A percentile compares a stretch with the other conserved stretches of the same genome.
Conservation (phyloP, 2,888 invertebrate species). For the Tipula unca region DNA sequence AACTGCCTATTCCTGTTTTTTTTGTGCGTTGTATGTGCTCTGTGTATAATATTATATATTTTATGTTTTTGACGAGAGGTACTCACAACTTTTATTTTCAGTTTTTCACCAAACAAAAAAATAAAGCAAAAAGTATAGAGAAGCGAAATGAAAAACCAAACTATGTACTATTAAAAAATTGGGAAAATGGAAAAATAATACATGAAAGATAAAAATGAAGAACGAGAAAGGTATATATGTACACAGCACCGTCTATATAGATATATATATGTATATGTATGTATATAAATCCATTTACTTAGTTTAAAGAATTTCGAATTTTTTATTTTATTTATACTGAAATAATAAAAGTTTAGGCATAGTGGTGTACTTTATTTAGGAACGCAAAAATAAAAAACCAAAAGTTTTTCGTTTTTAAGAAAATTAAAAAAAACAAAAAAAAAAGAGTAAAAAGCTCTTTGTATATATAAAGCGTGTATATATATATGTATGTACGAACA, state of each 20-base stretch:
- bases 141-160: neutral
- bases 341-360: neutral
- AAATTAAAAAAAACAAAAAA: neutral
- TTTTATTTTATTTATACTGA: neutral
- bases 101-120: neutral
- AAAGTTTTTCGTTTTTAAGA: neutral
- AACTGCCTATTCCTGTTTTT: neutral
- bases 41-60: neutral
- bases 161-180: conserved; percentile 14
- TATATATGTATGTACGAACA: too few species aligned
- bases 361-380: neutral
- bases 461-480: neutral
- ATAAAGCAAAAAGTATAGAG: neutral
- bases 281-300: neutral
- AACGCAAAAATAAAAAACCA: neutral
- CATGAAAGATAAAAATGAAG: neutral
- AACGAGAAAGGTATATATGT: neutral
- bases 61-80: conserved; percentile 14
- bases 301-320: neutral
- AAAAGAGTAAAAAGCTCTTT: neutral
- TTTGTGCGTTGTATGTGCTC: neutral
- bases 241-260: neutral
- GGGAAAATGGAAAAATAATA: neutral
- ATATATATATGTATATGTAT: too few species aligned
- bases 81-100: conserved; percentile 14